These are phyloP conservation scores for Liolophura sinensis DNA, from an alignment of 1,140 invertebrate species.

Conservation along the genomic window DNA sequence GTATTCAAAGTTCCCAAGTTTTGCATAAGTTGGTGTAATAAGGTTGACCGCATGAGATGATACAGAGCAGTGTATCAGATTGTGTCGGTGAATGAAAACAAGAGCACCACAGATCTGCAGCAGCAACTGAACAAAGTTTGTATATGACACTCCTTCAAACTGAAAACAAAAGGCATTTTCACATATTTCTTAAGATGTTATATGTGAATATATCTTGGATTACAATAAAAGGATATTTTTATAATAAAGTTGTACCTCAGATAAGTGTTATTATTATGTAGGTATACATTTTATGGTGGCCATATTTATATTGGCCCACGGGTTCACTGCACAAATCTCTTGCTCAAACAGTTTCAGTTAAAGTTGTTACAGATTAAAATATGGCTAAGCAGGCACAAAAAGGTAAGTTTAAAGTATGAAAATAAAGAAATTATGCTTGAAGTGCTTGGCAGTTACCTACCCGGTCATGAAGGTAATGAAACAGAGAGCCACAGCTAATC, in stretches of 20 bases:
- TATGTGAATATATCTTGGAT: neutral
- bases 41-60: constrained; percentile 60
- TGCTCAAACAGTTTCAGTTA: no score
- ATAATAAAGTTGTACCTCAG: no score
- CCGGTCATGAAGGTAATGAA: constrained; percentile 47
- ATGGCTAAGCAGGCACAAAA: neutral
- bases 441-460: constrained; percentile 15
- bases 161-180: constrained; percentile 17
- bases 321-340: neutral
- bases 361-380: no score
- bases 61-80: constrained; percentile 57
- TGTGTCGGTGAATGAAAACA: constrained; percentile 58
- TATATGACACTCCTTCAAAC: constrained; percentile 19
- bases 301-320: no score
- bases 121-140: constrained; percentile 32
- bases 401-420: constrained; percentile 11
- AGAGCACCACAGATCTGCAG: constrained; percentile 56
- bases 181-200: neutral
- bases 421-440: constrained; percentile 4
- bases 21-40: constrained; percentile 48
- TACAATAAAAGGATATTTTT: no score
- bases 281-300: no score
- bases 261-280: no score
- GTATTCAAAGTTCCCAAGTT: constrained; percentile 61
- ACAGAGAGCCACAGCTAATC: constrained; percentile 56